Conservation (phyloP, 2,797 vertebrate species). For the Orestias chungarensis region DNA sequence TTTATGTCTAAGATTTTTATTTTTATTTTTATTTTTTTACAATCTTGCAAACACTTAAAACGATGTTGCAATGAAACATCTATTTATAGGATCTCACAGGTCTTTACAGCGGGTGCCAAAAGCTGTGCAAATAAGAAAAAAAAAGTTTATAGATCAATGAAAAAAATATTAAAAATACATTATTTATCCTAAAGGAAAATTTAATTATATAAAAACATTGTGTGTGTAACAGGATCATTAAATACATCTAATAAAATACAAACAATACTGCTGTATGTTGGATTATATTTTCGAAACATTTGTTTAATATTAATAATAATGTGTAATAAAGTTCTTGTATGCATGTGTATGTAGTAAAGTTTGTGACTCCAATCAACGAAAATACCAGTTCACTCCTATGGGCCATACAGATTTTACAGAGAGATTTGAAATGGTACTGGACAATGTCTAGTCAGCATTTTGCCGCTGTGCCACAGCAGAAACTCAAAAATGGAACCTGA, state of each 20-base stretch:
- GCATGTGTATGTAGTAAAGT: background rate
- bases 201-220: background rate
- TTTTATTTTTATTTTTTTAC: no score
- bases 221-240: background rate
- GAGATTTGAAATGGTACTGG: background rate
- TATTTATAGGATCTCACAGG: background rate
- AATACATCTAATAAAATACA: background rate
- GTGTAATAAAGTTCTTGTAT: background rate
- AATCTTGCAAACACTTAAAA: no score
- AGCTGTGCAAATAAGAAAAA: no score
- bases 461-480: background rate
- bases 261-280: background rate
- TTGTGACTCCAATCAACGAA: background rate
- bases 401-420: background rate
- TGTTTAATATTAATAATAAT: background rate
- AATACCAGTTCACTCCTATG: background rate
- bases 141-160: no score
- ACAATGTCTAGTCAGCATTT: background rate
- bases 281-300: background rate
- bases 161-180: no score
- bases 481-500: background rate
- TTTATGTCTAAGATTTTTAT: background rate
- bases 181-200: background rate
- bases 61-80: background rate
- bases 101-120: background rate